Percentiles rank a stretch among this genome's conserved stretches.
phyloP scores from a whole-genome alignment of 2,888 invertebrate species.

The Hirtodrosophila histrioides region DNA sequence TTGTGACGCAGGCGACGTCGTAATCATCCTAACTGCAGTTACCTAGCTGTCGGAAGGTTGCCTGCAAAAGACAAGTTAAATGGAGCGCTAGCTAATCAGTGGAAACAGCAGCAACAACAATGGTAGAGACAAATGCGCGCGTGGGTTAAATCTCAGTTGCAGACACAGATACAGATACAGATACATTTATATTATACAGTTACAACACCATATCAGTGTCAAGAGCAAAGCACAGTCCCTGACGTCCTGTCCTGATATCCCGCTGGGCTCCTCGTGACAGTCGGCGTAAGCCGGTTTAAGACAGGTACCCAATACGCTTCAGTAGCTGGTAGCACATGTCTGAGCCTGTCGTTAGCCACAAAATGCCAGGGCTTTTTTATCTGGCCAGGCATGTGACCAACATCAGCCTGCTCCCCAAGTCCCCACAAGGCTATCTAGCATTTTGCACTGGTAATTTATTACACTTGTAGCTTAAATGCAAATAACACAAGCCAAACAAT shows the following conservation, averaged over 20 bases:
- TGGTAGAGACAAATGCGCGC: constrained; percentile 1
- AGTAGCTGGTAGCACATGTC: no score
- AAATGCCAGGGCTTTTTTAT: no score
- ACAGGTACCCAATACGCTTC: constrained; percentile 5
- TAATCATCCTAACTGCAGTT: constrained; percentile 52
- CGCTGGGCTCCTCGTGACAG: constrained; percentile 36
- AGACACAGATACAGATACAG: constrained; percentile 15
- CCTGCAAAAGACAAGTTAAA: constrained; percentile 73
- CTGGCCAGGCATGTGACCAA: no score
- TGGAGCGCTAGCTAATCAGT: constrained; percentile 68
- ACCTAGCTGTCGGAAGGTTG: constrained; percentile 17
- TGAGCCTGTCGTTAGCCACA: no score
- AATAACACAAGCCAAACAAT: no score
- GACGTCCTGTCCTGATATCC: constrained; percentile 8
- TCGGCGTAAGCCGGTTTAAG: constrained; percentile 51
- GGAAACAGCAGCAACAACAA: constrained; percentile 34
- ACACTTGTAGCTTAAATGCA: no score
- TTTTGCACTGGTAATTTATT: no score
- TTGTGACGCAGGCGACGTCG: constrained; percentile 29
- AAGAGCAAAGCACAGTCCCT: constrained; percentile 7
- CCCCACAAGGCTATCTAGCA: no score
- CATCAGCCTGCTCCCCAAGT: no score
- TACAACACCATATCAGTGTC: constrained; percentile 24
- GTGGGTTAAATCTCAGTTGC: constrained; percentile 15
- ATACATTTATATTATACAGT: constrained; percentile 1